phyloP scores from a whole-genome alignment of 2,113 vertebrate genomes.

The Ifrita kowaldi region DNA sequence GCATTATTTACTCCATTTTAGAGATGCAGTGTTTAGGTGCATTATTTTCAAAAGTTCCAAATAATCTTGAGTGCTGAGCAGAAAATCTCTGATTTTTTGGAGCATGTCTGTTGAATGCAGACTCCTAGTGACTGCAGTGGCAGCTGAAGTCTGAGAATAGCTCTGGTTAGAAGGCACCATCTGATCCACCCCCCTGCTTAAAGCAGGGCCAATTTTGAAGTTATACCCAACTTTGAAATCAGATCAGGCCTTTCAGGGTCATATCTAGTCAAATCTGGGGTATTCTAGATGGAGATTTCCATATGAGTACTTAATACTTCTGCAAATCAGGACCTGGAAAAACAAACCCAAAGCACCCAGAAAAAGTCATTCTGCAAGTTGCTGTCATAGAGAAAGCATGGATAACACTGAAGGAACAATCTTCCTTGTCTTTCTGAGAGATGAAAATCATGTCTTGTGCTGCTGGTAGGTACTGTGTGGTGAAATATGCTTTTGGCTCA shows the following conservation, averaged over 20 bases:
- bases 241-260: not conserved
- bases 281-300: not conserved
- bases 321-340: not conserved
- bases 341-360: not conserved
- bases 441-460: not conserved
- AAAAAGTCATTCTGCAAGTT: not conserved
- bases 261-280: not conserved
- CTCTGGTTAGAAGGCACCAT: slow-evolving; percentile 28
- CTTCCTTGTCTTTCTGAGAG: not conserved
- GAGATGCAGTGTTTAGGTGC: not conserved
- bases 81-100: not conserved
- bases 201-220: slow-evolving; percentile 21
- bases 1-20: not conserved
- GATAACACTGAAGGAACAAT: not conserved
- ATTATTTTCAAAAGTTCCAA: not conserved
- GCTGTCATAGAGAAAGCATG: not conserved
- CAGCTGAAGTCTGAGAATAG: slow-evolving; percentile 39
- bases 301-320: not conserved
- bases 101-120: not conserved
- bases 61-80: not conserved
- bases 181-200: slow-evolving; percentile 12
- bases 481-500: not conserved
- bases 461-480: not conserved
- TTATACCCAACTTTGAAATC: not conserved
- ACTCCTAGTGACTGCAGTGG: not conserved